A percentile compares a stretch with the other conserved stretches of the same genome.
These are phyloP conservation scores for Drosophila neocordata DNA, from an alignment of 1,140 invertebrate genomes.

Conservation along the genomic window DNA sequence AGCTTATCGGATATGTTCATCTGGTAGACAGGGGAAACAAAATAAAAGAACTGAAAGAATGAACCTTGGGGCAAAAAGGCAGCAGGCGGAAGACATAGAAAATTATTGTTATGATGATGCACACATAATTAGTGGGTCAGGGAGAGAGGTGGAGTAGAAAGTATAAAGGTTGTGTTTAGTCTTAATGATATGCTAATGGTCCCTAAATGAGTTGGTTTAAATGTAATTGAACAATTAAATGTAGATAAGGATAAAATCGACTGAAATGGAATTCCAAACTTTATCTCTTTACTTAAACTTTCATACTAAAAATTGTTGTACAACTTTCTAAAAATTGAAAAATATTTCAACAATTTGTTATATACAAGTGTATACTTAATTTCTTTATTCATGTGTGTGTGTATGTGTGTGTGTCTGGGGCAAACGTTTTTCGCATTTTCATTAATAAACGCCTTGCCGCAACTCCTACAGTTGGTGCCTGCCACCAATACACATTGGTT, in stretches of 20 bases:
- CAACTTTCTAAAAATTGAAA: conserved; percentile 37
- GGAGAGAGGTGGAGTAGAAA: conserved; percentile 45
- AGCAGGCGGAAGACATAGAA: conserved; percentile 9
- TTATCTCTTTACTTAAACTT: neutral
- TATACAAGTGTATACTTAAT: conserved; percentile 46
- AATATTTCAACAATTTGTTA: conserved; percentile 40
- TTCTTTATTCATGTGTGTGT: conserved; percentile 63
- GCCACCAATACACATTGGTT: conserved; percentile 51
- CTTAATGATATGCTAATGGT: conserved; percentile 72
- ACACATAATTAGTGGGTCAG: conserved; percentile 50
- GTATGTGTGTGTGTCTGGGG: conserved; percentile 29
- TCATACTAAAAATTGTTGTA: neutral
- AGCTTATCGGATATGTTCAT: conserved; percentile 74
- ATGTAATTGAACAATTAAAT: conserved; percentile 65
- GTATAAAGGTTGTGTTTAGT: conserved; percentile 46
- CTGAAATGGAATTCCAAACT: neutral
- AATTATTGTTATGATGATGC: conserved; percentile 56
- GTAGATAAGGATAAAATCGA: conserved; percentile 35
- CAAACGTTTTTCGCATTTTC: conserved; percentile 27
- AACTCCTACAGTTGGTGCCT: conserved; percentile 15
- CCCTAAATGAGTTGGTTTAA: conserved; percentile 49
- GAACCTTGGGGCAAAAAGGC: neutral
- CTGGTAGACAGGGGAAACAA: conserved; percentile 39
- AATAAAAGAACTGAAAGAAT: conserved; percentile 21
- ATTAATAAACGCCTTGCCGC: conserved; percentile 42